Percentiles rank a stretch among this genome's conserved stretches.
Evolutionary conservation across 2,113 vertebrate genomes (phyloP).

Genomic region (Chrysochloris asiatica): DNA sequence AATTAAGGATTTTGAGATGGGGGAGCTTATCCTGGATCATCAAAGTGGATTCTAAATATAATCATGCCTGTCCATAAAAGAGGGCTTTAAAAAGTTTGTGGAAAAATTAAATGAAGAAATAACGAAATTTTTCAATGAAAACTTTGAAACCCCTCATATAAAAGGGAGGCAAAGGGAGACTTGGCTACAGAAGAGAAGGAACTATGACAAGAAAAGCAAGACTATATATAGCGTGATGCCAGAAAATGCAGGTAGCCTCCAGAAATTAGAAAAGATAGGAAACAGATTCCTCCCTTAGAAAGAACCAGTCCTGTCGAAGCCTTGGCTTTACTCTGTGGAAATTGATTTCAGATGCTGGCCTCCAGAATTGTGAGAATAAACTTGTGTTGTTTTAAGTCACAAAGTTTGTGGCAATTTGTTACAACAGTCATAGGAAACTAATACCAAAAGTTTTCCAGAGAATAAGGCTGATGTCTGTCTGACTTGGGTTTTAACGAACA

Average conservation of each 20-base stretch:
- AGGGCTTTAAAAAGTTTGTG: too few relatives aligned
- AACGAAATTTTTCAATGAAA: too few relatives aligned
- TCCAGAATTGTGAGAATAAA: too few relatives aligned
- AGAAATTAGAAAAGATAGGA: conserved; percentile 8
- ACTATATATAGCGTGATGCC: too few relatives aligned
- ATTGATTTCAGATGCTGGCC: neutral
- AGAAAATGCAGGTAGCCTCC: neutral
- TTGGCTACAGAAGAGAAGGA: conserved; percentile 1
- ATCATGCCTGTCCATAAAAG: neutral
- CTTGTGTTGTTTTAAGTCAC: too few relatives aligned
- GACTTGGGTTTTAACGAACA: conserved; percentile 6
- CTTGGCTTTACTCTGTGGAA: neutral
- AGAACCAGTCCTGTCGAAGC: neutral
- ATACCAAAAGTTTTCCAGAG: neutral
- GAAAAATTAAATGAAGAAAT: too few relatives aligned
- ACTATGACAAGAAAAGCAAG: neutral
- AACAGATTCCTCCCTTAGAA: neutral
- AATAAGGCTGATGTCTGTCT: neutral
- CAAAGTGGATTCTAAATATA: neutral
- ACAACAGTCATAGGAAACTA: neutral
- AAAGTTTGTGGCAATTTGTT: conserved; percentile 22
- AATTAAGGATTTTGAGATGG: neutral
- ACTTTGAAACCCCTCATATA: too few relatives aligned
- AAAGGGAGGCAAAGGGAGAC: neutral
- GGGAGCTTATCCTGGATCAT: conserved; percentile 10